Base-by-base conservation (phyloP, 2,797 vertebrate genomes). In the Phoebastria nigripes region DNA sequence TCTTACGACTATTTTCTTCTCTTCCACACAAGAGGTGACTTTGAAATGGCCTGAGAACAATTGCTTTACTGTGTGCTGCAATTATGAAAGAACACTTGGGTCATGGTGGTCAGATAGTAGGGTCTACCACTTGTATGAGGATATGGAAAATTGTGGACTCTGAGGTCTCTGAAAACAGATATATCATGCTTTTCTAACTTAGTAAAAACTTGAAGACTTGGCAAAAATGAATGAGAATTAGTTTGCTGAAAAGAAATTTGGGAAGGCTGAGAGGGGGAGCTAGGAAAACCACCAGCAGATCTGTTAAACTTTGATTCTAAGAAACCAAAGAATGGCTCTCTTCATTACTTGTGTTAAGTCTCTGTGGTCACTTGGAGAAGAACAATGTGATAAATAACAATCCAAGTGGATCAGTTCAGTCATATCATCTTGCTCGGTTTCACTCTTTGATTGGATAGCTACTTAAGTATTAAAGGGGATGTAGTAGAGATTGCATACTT, bases 241-340 rank as follows among this genome's bases (percentile, higher is more conserved):
- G 42, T 77, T 65, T 94, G n/a, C 47, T 44, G 37, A 61, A 82
- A 87, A 87, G 20, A 70, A 72, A 37, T 78, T 62, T 86, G 31
- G 31, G 47, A 46, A 74, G 28, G 19, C 18, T 72, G 26, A 77
- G 18, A 39, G 25, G 80, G 12, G 37, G 87, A 70, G 49, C 86
- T 58, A 77, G 78, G 51, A 91, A 84, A 97, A 95, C 96, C 76
- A 69, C 35, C 52, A 62, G 73, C 35, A 49, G 83, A 78, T 95
- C 66, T 91, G 66, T 94, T 96, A 93, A 92, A 88, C 39, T 96
- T 87, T 72, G 81, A 94, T 70, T 93, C 62, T 37, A 59, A 73
- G 74, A 86, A 97, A 94, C 54, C 0, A 15, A 95, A 82, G 73
- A 94, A 52, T n/a, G n/a, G 10, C 26, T 66, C 2, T 67, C 25